Evolutionary conservation across 2,113 vertebrate genomes (phyloP), one percentile per base, ranked within the genome.

Genomic region (Laticauda colubrina): DNA sequence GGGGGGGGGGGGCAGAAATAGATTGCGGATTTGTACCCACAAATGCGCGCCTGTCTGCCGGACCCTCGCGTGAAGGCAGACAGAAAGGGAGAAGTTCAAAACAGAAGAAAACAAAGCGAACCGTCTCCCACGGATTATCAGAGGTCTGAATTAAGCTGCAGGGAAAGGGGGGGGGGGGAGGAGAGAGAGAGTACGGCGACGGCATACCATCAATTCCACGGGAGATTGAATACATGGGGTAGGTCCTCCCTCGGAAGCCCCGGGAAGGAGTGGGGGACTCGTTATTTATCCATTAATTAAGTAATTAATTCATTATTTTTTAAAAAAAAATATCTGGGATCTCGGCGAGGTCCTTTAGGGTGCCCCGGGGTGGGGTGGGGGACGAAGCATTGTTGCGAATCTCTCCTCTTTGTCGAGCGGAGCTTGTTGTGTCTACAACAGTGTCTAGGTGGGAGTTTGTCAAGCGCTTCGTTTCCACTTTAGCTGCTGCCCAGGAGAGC

Each of bases 381-480:
- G 7, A 51, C 8, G 48, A 51, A 9, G 3, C 43, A 12, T 87
- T 15, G 85, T 45, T 26, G 21, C 24, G 23, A 26, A 48, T 21
- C 69, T 81, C 69, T 34, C 69, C 6, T 97, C 97, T 94, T 96
- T 11, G 24, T 59, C 11, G 10, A 97, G 96, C 95, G 97, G 97
- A 98, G 97, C 97, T 95, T 96, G 97, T 98, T 98, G 96, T 98
- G 98, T 97, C 97, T 98, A 97, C 97, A 97, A 97, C 95, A 96
- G 97, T 96, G 98, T 97, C 98, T 98, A 97, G 97, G 97, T 93
- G 98, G 96, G 96, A 97, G 98, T 97, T 97, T 98, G 97, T 98
- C 97, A 97, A 96, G 96, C 96, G 96, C 97, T 96, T 97, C 96
- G 87, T 95, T 97, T 97, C 95, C 97, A 96, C 97, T 97, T 98